Evolutionary conservation across 1,140 invertebrate genomes (phyloP), one percentile per base, ranked within the genome.

Genomic region (Drosophila rufa): DNA sequence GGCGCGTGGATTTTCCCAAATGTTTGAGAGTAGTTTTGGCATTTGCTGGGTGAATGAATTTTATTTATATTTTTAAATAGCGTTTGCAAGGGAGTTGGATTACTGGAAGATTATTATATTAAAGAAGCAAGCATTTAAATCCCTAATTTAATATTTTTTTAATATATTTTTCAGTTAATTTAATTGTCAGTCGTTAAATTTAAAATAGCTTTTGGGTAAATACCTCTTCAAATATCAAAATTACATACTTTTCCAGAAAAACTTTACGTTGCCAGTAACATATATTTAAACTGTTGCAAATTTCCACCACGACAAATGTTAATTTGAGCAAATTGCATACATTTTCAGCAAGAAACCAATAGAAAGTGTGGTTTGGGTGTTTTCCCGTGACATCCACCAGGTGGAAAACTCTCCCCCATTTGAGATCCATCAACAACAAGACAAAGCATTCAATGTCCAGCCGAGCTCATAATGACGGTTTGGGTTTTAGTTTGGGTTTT

Each of bases 391-490:
- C 30, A 64, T 33, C 36, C 36, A 43, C 51, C 69, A 43, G 68
- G 68, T 73, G 70, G 17, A 73, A 59, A 50, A 60, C 55, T 73
- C 68, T 45, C 53, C 68, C 53, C 68, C 67, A 73, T 73, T 36
- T 38, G 56, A 59, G 68, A 73, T 73, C 69, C 58, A 73, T 73
- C 69, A 75, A 47, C 57, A 75, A 48, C 57, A 74, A 50, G 53
- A 40, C 33, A 45, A 40, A 12, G 15, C 25, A 62, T 62, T 73
- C 40, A 46, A 51, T 74, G 56, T 47, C 58, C 42, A 67, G 76
- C 83, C 83, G 53, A 83, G 67, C 70, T 86, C 67, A 67, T 86
- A 89, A 86, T 86, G 80, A 86, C 71, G 69, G 69, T 81, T 81
- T 74, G 70, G 58, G 55, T 65, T 78, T 43, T 19, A 46, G 66